Conservation (phyloP, 2,888 invertebrate genomes). For the Patella ulyssiponensis region DNA sequence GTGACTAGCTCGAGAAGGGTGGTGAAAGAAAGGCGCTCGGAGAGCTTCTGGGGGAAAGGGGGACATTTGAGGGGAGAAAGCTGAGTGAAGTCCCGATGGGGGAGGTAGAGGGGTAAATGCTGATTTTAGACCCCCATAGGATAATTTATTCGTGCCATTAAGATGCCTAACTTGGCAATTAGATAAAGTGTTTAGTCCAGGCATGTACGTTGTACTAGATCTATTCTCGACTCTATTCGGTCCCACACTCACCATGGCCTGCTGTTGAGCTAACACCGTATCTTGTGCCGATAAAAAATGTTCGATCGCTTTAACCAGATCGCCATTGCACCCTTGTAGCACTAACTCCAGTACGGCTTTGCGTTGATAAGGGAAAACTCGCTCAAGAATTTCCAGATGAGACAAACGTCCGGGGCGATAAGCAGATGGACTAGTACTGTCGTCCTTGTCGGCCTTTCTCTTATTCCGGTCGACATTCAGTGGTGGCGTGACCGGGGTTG, state of each 20-base stretch:
- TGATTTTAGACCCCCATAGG: conserved; percentile 61
- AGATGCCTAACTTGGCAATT: conserved; percentile 21
- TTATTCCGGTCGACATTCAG: background rate
- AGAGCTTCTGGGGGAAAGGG: conserved; percentile 41
- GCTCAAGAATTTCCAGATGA: conserved; percentile 83
- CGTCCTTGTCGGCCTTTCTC: conserved; percentile 10
- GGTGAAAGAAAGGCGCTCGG: conserved; percentile 31
- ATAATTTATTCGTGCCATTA: conserved; percentile 30
- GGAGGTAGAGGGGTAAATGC: conserved; percentile 70
- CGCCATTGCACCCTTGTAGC: conserved; percentile 92
- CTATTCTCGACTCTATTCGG: conserved; percentile 17
- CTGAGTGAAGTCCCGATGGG: conserved; percentile 58
- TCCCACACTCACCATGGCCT: conserved; percentile 34
- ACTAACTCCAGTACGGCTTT: conserved; percentile 92
- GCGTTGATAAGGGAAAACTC: conserved; percentile 88
- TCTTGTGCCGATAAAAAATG: conserved; percentile 78
- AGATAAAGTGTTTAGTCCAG: conserved; percentile 10
- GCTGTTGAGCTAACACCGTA: conserved; percentile 62
- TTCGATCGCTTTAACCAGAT: conserved; percentile 90
- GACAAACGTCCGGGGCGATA: conserved; percentile 74
- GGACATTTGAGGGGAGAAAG: conserved; percentile 59
- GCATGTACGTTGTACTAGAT: conserved; percentile 18
- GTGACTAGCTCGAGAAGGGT: conserved; percentile 34
- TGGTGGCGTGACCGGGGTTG: background rate
- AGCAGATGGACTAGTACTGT: conserved; percentile 51